A percentile compares a stretch with the other conserved stretches of the same genome.
These are phyloP conservation scores for Pachymerium ferrugineum DNA, from an alignment of 2,888 invertebrate genomes.

Conservation along the genomic window DNA sequence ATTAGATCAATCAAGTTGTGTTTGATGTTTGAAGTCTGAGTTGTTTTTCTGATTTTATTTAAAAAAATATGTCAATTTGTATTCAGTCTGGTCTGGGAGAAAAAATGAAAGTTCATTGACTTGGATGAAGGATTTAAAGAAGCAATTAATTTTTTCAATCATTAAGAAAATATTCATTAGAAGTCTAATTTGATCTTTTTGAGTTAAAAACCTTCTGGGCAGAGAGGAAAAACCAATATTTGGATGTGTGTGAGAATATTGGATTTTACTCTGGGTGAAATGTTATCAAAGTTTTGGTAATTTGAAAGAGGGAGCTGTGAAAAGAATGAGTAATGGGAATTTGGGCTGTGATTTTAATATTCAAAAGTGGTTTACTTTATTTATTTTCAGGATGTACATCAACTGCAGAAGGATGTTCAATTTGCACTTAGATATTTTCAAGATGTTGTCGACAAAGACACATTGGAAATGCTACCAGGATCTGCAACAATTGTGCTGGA, in stretches of 20 bases:
- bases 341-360: neutral
- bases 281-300: no score
- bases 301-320: neutral
- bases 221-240: no score
- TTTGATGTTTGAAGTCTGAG: no score
- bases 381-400: slow-evolving; percentile 28
- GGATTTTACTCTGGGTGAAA: no score
- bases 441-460: slow-evolving; percentile 86
- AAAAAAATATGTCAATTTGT: neutral
- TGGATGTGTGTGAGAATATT: no score
- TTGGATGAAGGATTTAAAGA: neutral
- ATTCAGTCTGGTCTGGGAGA: neutral
- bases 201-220: no score
- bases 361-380: neutral
- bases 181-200: no score
- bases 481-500: slow-evolving; percentile 91
- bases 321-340: neutral
- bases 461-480: slow-evolving; percentile 85
- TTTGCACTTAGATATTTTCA: slow-evolving; percentile 80
- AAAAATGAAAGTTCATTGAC: neutral
- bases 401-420: slow-evolving; percentile 53
- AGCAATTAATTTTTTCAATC: neutral
- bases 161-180: no score
- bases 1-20: no score
- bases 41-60: neutral